phyloP scores from a whole-genome alignment of 2,797 vertebrate genomes.

The Oophaga sylvatica region DNA sequence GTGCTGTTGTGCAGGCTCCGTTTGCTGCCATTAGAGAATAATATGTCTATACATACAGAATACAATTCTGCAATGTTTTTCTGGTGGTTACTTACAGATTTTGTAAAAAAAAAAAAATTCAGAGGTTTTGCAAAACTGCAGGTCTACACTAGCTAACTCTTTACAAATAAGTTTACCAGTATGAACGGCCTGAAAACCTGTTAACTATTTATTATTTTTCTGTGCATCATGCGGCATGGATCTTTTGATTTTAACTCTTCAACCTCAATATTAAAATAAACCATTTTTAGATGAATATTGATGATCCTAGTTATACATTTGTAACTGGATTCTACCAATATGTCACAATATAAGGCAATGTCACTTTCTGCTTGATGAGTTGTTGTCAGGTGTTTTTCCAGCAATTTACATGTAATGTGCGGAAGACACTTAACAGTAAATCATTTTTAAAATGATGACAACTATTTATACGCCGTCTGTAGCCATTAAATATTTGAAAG shows the following conservation, averaged over 20 bases:
- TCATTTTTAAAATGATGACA: neutral
- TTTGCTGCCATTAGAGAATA: too few species aligned
- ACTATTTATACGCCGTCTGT: neutral
- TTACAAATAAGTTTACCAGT: neutral
- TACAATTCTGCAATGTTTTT: too few species aligned
- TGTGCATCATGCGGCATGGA: neutral
- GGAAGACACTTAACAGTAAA: neutral
- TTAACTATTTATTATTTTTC: neutral
- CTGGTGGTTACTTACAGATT: too few species aligned
- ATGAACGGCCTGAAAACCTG: neutral
- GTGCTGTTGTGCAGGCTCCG: too few species aligned
- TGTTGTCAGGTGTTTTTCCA: neutral
- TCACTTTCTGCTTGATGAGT: neutral
- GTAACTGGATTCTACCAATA: neutral
- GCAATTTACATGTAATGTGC: neutral
- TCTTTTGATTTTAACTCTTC: neutral
- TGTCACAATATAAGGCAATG: neutral
- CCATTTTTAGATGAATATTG: neutral
- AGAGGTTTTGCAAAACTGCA: too few species aligned
- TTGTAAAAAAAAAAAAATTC: too few species aligned
- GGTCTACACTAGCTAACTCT: too few species aligned
- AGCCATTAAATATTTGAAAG: constrained; percentile 3
- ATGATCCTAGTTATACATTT: neutral
- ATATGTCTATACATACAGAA: too few species aligned
- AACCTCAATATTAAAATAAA: neutral